A percentile compares a stretch with the other conserved stretches of the same genome.
These are phyloP conservation scores for Danaus plexippus DNA, from an alignment of 1,140 invertebrate species.

Conservation along the genomic window DNA sequence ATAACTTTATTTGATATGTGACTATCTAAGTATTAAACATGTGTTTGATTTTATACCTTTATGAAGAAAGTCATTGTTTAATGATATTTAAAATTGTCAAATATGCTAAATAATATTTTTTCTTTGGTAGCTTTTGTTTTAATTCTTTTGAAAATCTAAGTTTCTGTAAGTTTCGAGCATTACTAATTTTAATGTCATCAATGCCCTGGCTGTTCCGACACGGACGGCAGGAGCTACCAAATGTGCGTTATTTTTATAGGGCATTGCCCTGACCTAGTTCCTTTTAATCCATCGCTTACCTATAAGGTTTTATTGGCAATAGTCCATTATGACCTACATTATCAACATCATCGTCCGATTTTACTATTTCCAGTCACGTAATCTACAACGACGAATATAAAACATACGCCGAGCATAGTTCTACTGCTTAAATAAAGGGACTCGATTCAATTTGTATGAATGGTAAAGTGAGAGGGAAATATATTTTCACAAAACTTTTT, in stretches of 20 bases:
- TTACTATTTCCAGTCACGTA: slow-evolving; percentile 71
- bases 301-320: slow-evolving; percentile 71
- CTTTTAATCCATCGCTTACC: slow-evolving; percentile 70
- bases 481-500: slow-evolving; percentile 49
- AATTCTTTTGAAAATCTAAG: too few species aligned
- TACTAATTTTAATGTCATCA: too few species aligned
- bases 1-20: too few species aligned
- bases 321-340: slow-evolving; percentile 68
- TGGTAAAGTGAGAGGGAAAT: slow-evolving; percentile 41
- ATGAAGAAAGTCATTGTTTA: too few species aligned
- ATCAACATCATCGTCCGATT: slow-evolving; percentile 71
- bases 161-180: too few species aligned
- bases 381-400: slow-evolving; percentile 65
- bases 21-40: too few species aligned
- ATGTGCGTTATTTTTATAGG: slow-evolving; percentile 56
- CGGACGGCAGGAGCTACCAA: slow-evolving; percentile 11
- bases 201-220: too few species aligned
- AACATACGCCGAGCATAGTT: slow-evolving; percentile 45
- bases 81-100: too few species aligned
- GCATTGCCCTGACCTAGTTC: slow-evolving; percentile 62
- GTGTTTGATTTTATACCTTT: too few species aligned
- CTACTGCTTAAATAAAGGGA: slow-evolving; percentile 31
- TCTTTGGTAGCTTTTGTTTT: too few species aligned
- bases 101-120: too few species aligned
- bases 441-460: slow-evolving; percentile 50